Base-by-base conservation (phyloP, 1,140 invertebrate species). In the Drosophila tristis region DNA sequence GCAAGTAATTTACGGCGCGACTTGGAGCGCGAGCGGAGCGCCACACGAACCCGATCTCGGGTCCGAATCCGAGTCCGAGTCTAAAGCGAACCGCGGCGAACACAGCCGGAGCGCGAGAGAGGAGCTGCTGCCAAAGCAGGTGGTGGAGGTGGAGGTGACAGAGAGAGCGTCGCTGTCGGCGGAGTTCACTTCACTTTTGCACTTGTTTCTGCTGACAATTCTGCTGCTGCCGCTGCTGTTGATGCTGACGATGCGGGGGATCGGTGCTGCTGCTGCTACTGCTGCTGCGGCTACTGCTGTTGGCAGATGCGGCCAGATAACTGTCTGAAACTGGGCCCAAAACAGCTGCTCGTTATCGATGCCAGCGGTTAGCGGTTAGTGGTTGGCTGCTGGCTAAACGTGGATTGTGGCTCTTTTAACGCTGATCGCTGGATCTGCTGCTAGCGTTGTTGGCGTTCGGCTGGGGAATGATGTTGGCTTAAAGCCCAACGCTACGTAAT, bases 381-480 rank as follows among this genome's bases (percentile, higher is more conserved):
- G 20, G 20, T 2, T 62, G 68, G 47, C 58, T 57, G 64, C 62
- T 64, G 39, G 44, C 64, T 55, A 66, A 66, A 13, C 35, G 35
- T 39, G 35, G 35, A 5, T 39, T 39, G 35, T 39, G 35, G 35
- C 35, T 39, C 35, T 39, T 47, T 56, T 74, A 49, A 61, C 58
- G 74, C 64, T 76, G 81, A 66, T 78, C 49, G 65, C 72, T 66
- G 35, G 35, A 39, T 66, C 64, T 71, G 72, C 77, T 84, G 78
- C 64, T 76, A 71, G 64, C 65, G 68, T 77, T 59, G 49, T 65
- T 50, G 73, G 54, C 72, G 77, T 63, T 87, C 81, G 80, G 76
- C 71, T 87, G 71, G 70, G 81, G 66, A 90, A 86, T 90, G 87
- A 86, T 90, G 87, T 90, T 90, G 87, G 86, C 81, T 90, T 86